A percentile compares a stretch with the other conserved stretches of the same genome.
Conservation (phyloP, 2,113 vertebrate species). For the Varanus salvator region DNA sequence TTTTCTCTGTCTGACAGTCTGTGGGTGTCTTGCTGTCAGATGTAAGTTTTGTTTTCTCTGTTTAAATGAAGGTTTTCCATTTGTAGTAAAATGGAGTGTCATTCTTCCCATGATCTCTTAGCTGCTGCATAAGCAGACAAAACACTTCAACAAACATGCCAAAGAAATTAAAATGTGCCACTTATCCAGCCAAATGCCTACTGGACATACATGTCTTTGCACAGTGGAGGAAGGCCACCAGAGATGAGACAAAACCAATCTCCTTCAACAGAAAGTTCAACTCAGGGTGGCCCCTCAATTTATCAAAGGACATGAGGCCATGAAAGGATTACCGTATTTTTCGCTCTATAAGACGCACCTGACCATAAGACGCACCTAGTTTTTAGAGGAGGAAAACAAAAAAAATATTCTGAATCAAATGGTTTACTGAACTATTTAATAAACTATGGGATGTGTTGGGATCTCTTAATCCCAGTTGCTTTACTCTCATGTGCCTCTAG, state of each 20-base stretch:
- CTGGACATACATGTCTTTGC: neutral
- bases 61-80: neutral
- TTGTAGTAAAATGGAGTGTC: neutral
- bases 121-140: neutral
- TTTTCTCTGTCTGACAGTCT: slow-evolving; percentile 13
- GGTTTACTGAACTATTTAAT: too few species aligned
- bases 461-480: too few species aligned
- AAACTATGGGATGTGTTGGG: too few species aligned
- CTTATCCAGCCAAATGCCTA: neutral
- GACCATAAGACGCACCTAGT: too few species aligned
- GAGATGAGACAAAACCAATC: neutral
- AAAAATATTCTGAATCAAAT: too few species aligned
- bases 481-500: too few species aligned
- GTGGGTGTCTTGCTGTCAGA: neutral
- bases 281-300: too few species aligned
- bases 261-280: too few species aligned
- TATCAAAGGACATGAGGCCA: neutral
- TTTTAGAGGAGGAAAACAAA: too few species aligned
- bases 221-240: neutral
- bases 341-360: too few species aligned
- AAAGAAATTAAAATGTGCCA: neutral
- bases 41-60: neutral
- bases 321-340: neutral
- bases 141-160: neutral
- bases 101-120: neutral